Percentiles rank a stretch among this genome's conserved stretches.
These are phyloP conservation scores for Notarius quadriscutis DNA, from an alignment of 2,113 vertebrate species.

Conservation along the genomic window DNA sequence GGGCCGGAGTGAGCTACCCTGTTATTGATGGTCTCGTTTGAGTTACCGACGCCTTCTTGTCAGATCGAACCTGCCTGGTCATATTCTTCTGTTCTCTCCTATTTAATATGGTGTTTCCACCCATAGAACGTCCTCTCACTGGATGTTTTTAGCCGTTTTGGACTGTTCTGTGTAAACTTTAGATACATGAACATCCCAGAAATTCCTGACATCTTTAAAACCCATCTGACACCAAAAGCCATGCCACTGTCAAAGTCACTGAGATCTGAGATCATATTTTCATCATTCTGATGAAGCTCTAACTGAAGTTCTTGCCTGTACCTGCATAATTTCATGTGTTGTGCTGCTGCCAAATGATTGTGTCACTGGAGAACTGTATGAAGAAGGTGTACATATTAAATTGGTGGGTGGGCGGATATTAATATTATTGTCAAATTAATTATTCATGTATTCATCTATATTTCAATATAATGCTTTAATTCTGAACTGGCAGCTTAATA, in stretches of 20 bases:
- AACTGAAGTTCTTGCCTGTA: neutral
- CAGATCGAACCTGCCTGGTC: neutral
- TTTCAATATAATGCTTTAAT: neutral
- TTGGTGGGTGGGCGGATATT: neutral
- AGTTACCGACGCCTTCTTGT: neutral
- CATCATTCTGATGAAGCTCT: neutral
- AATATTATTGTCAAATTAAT: neutral
- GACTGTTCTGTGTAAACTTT: neutral
- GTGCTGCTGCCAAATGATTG: neutral
- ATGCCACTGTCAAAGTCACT: neutral
- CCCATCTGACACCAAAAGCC: neutral
- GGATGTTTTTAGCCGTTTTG: neutral
- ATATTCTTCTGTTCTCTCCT: neutral
- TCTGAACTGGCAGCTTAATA: neutral
- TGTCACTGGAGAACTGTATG: neutral
- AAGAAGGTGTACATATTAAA: neutral
- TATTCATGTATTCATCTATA: slow-evolving; percentile 4
- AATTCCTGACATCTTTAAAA: neutral
- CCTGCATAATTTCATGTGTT: neutral
- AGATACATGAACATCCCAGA: neutral
- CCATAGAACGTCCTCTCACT: neutral
- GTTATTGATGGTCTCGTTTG: neutral
- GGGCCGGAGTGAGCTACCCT: too few species aligned
- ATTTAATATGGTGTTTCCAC: neutral
- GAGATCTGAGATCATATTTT: neutral